These are phyloP conservation scores for Theristicus caerulescens DNA, from an alignment of 2,113 vertebrate species.

Conservation along the genomic window DNA sequence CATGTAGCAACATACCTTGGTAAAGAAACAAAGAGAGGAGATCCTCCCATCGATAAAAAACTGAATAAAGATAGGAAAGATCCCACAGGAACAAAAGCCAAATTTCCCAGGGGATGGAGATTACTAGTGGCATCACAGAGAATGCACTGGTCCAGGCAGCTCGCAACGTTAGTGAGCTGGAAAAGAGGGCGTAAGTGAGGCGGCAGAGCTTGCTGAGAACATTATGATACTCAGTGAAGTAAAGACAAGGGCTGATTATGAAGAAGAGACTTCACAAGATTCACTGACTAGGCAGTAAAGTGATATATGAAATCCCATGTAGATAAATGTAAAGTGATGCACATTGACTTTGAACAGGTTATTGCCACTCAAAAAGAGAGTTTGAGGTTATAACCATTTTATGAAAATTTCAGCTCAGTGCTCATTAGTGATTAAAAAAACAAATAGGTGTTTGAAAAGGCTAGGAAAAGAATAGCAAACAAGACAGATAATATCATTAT, in stretches of 20 bases:
- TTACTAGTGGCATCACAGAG: not conserved
- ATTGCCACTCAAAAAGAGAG: not conserved
- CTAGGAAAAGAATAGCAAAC: not conserved
- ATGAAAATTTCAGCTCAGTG: not conserved
- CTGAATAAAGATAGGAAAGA: not conserved
- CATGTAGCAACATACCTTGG: not conserved
- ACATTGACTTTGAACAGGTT: not conserved
- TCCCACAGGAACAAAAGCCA: not conserved
- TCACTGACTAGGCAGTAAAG: not conserved
- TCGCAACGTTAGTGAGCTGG: not conserved
- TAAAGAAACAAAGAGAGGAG: not conserved
- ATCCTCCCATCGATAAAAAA: not conserved
- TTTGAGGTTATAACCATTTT: not conserved
- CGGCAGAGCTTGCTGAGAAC: not conserved
- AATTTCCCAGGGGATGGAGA: not conserved
- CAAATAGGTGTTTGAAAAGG: not conserved
- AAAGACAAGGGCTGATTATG: not conserved
- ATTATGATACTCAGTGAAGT: not conserved
- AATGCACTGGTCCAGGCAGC: not conserved
- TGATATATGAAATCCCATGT: not conserved
- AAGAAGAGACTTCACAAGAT: not conserved
- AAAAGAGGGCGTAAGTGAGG: not conserved
- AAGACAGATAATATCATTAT: not conserved
- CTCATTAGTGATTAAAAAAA: not conserved
- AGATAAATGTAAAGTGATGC: not conserved